Conservation (phyloP, 1,140 invertebrate genomes). For the Pteromalus puparum region DNA sequence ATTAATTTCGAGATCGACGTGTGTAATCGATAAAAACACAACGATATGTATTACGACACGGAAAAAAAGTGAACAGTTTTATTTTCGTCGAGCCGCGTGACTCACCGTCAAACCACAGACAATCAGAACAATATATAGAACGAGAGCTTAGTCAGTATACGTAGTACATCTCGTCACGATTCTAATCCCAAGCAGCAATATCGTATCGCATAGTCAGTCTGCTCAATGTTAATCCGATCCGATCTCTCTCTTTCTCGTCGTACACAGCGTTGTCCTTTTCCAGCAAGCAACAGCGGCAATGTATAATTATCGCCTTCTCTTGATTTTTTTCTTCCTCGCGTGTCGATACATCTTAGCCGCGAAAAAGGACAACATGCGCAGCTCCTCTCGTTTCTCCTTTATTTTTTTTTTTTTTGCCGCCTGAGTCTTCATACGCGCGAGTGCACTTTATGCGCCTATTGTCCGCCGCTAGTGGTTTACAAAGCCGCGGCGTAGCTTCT, state of each 20-base stretch:
- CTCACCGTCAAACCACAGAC: too few species aligned
- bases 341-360: not conserved
- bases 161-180: conserved; percentile 8
- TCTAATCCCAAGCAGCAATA: conserved; percentile 7
- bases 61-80: too few species aligned
- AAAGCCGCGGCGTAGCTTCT: conserved; percentile 18
- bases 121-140: too few species aligned
- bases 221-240: not conserved
- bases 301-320: conserved; percentile 25
- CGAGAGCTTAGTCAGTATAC: not conserved
- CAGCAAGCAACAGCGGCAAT: not conserved
- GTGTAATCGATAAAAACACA: too few species aligned
- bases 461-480: conserved; percentile 23
- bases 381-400: not conserved
- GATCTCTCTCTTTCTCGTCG: not conserved
- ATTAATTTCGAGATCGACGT: too few species aligned
- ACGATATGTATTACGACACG: too few species aligned
- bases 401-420: not conserved
- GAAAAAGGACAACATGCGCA: not conserved
- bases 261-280: conserved; percentile 1
- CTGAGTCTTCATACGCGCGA: conserved; percentile 11
- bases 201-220: not conserved
- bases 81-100: too few species aligned
- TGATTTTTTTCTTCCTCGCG: not conserved
- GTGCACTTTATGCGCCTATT: conserved; percentile 47